Base-by-base conservation (phyloP, 2,888 invertebrate species). In the Cecidostiba fungosa region DNA sequence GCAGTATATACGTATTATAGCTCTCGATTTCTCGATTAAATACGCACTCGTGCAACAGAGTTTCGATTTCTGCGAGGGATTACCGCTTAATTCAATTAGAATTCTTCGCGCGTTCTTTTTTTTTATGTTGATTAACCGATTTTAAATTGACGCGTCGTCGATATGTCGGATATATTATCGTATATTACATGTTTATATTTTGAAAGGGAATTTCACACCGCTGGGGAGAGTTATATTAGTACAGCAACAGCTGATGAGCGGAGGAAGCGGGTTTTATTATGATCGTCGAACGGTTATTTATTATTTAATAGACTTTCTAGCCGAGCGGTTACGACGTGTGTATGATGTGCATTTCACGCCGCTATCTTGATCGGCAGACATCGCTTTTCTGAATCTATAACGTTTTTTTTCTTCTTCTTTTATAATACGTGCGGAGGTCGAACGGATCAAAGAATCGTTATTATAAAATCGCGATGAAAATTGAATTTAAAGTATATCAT, bases 231-330 rank as follows among this genome's bases (percentile, higher is more conserved):
- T 23, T 14, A 23, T 62, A 23, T 62, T 26, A 23, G 62, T 16
- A 12, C 4, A 2, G 29, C 10, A 70, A 70, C 70, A 70, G 70
- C 70, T 70, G 70, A 36, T 36, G 70, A 70, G 70, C 70, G 70
- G 70, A 70, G 70, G n/a, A n/a, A 70, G 19, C n/a, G 5, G 32
- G 36, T 70, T 69, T 66, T 62, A 76, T n/a, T 32, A 62, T 54
- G 70, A 79, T 79, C 70, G n/a, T 14, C 66, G 77, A 54, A 36
- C n/a, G 29, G 76, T 82, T 77, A 82, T 82, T 77, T 70, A 82
- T 77, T 77, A 82, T 77, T 82, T 70, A 82, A 82, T 82, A 50
- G 77, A 77, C 82, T 82, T 82, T 82, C 82, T 70, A 76, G 16
- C 26, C 23, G n/a, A 26, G 29, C 36, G 12, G 54, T 59, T 54